Evolutionary conservation across 2,888 invertebrate species (phyloP), one percentile per base, ranked within the genome.

Genomic region (Tachina lurida): DNA sequence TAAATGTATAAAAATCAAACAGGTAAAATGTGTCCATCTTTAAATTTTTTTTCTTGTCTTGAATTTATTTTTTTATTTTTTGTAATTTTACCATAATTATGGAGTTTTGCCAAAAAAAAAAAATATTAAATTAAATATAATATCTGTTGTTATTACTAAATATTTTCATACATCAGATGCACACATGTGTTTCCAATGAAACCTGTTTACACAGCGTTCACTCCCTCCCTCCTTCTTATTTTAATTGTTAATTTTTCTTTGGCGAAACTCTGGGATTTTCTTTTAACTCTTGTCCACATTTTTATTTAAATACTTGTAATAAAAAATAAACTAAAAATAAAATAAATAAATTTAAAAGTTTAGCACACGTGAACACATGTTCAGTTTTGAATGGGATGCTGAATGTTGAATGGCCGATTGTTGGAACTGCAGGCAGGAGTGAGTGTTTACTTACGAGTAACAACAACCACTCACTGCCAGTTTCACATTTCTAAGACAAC

Each of bases 41-140:
- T 31, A 31, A 31, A 31, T 7, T 7, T 31, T 31, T 31, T 31
- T 45, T 75, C n/a, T 56, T 54, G 63, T 47, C 39, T 68, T 19
- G 41, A n/a, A n/a, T n/a, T 41, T 8, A 15, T 60, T 15, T n/a
- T 49, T 47, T 19, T 60, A 13, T 54, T 65, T 52, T 65, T 47
- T 76, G 12, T 19, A 52, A 31, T 56, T 43, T 63, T 63, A 4
- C 71, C 63, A 71, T 71, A 84, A 73, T 74, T 74, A 78, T 85
- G 68, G 63, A 63, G 52, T 74, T 77, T 78, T 78, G 84, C 84
- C 81, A 85, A 81, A 79, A 74, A 31, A 22, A 22, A 22, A 22
- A 22, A 2, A 22, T 2, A 22, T n/a, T 4, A 31, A 31, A 58
- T 73, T 67, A 71, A 60, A 54, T n/a, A 54, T 15, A 77, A 77